Evolutionary conservation across 2,797 vertebrate genomes (phyloP), one percentile per base, ranked within the genome.

Genomic region (Australoheros facetus): DNA sequence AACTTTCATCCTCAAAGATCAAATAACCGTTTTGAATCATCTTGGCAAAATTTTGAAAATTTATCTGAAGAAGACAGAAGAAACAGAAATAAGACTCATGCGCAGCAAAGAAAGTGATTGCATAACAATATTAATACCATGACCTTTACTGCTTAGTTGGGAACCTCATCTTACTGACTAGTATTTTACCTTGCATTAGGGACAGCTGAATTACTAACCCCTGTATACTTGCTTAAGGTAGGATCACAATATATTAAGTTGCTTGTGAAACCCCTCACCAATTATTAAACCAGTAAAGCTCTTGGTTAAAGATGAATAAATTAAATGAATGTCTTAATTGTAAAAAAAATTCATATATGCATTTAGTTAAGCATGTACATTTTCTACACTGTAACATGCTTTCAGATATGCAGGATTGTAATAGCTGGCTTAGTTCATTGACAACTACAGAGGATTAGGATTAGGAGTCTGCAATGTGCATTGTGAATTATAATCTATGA

Each of bases 21-120:
- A 99, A 94, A 96, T 97, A 99, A 81, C 98, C 98, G 53, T 99
- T 99, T 87, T 97, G 97, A 96, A 98, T 98, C 98, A 99, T 99
- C 93, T 96, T 98, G 91, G 78, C 85, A 26, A 4, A 88, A 79
- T 91, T 95, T 93, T 76, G 85, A 80, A 73, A 21, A 78, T 85
- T 54, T 88, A 34, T 73, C 93, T 95, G 85, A 53, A 28, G 6
- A 62, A 48, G 14, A 74, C 34, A 30, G 1, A 2, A 4, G n/a
- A 10, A 54, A 37, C 34, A 10, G 34, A 3, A 37, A 9, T 37
- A 10, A 10, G 34, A 37, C 34, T 37, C 34, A 10, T 37, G 34
- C 9, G 3, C 34, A 37, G 34, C 34, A 37, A 37, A 37, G 9
- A 37, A 37, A 37, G 34, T 9, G 34, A 37, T 1, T 37, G 34